Evolutionary conservation across 2,113 vertebrate species (phyloP).

Genomic region (Amblyornis subalaris): DNA sequence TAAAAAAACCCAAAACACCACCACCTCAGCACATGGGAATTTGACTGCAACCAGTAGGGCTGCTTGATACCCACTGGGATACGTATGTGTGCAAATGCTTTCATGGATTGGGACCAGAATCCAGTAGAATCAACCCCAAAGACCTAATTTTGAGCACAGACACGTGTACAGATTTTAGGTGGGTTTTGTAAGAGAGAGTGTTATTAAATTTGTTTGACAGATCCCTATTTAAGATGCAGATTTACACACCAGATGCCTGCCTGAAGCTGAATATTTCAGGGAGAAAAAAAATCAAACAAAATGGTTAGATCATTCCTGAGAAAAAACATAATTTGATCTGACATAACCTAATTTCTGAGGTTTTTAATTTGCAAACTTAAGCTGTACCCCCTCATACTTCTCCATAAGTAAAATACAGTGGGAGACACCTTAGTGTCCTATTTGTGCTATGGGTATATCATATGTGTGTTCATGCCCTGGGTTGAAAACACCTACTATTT

Average conservation of each 20-base stretch:
- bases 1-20: neutral
- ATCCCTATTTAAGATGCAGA: constrained; percentile 17
- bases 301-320: neutral
- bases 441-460: neutral
- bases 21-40: neutral
- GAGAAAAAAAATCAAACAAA: neutral
- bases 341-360: neutral
- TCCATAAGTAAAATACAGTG: neutral
- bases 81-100: neutral
- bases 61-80: neutral
- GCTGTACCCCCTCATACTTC: neutral
- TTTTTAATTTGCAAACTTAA: constrained; percentile 3
- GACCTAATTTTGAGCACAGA: neutral
- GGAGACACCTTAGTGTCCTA: neutral
- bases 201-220: constrained; percentile 36
- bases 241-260: constrained; percentile 29
- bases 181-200: constrained; percentile 2
- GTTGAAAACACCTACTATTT: neutral
- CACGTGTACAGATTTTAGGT: neutral
- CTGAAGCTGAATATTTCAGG: constrained; percentile 20
- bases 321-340: constrained; percentile 2
- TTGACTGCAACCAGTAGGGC: neutral
- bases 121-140: neutral
- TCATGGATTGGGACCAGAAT: neutral
- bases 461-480: neutral